These are phyloP conservation scores for Cryptoprocta ferox DNA, from an alignment of 2,797 vertebrate genomes.

Conservation along the genomic window DNA sequence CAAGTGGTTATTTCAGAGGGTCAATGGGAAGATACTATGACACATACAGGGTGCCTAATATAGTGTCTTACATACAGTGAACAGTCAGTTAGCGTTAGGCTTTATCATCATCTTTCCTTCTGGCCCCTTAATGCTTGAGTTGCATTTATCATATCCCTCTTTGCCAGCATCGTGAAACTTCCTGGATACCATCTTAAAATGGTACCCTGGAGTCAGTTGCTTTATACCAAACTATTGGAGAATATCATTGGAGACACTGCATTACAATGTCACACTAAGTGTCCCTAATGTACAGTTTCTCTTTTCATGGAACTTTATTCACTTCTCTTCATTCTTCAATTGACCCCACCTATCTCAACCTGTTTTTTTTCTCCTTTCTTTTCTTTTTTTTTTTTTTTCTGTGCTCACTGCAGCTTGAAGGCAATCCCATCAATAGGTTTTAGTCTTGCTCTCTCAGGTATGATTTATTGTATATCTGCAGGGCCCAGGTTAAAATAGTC, in stretches of 20 bases:
- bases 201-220: neutral
- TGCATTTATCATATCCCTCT: neutral
- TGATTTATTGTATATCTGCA: slow-evolving; percentile 68
- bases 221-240: neutral
- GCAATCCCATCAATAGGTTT: slow-evolving; percentile 56
- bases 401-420: slow-evolving; percentile 52
- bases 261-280: neutral
- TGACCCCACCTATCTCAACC: slow-evolving; percentile 16
- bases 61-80: neutral
- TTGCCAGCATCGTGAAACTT: neutral
- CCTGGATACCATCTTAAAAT: neutral
- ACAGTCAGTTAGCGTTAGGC: neutral
- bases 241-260: neutral
- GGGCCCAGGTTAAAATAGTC: slow-evolving; percentile 66
- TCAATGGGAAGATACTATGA: neutral
- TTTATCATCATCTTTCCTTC: neutral
- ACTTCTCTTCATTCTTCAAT: slow-evolving; percentile 43
- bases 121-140: neutral
- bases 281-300: slow-evolving; percentile 4
- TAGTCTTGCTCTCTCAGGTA: slow-evolving; percentile 39
- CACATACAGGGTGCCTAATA: neutral
- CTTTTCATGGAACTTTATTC: slow-evolving; percentile 43
- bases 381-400: neutral
- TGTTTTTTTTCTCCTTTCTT: neutral
- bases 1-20: neutral